A percentile compares a stretch with the other conserved stretches of the same genome.
Conservation (phyloP, 2,797 vertebrate genomes). For the Myotis pilosus region DNA sequence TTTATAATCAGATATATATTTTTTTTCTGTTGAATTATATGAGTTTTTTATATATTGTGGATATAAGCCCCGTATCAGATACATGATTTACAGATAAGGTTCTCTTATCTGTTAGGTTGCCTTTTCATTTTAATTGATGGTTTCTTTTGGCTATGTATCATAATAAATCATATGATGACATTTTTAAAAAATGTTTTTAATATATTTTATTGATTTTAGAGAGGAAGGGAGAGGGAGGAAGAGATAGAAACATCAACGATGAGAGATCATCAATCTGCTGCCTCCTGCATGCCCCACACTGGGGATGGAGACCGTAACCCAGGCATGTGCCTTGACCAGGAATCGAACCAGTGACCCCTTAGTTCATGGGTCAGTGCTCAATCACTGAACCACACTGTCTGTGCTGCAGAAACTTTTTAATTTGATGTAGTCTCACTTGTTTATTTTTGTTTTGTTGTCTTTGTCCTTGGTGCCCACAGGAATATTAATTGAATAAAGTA, state of each 20-base stretch:
- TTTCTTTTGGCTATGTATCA: not conserved
- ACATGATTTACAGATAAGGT: not conserved
- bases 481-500: not conserved
- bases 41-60: not conserved
- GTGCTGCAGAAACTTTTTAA: not conserved
- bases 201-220: too few relatives aligned
- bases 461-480: not conserved
- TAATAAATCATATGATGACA: too few relatives aligned
- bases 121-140: not conserved
- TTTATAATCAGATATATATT: not conserved
- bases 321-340: too few relatives aligned
- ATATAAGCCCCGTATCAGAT: not conserved
- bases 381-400: too few relatives aligned
- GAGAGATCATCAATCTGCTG: too few relatives aligned
- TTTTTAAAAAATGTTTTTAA: too few relatives aligned
- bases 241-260: too few relatives aligned
- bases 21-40: not conserved
- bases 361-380: too few relatives aligned
- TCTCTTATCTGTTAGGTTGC: not conserved
- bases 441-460: not conserved
- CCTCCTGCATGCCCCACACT: too few relatives aligned
- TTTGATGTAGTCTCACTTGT: not conserved
- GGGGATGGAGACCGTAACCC: too few relatives aligned
- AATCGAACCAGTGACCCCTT: too few relatives aligned
- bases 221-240: too few relatives aligned